These are phyloP conservation scores for Heliconius congener DNA, from an alignment of 1,140 invertebrate genomes.

Conservation along the genomic window DNA sequence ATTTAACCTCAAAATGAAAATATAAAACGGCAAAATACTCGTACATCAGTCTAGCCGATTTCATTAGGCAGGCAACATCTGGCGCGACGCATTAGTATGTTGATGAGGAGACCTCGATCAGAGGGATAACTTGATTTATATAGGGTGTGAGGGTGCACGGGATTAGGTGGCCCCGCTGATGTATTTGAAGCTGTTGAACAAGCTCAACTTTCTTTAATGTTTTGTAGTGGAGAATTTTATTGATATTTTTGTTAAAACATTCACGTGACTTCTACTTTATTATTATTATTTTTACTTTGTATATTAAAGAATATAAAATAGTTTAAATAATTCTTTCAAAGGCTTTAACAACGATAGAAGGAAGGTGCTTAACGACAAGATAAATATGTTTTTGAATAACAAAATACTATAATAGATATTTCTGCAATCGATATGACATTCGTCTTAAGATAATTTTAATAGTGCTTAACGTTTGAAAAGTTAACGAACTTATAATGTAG, in stretches of 20 bases:
- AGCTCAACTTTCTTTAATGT: background rate
- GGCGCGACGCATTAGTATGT: conserved; percentile 78
- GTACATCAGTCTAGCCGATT: conserved; percentile 43
- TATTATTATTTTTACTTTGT: too few relatives aligned
- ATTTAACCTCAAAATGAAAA: conserved; percentile 24
- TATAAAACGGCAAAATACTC: conserved; percentile 17
- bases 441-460: too few relatives aligned
- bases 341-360: too few relatives aligned
- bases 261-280: too few relatives aligned
- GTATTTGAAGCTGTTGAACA: background rate
- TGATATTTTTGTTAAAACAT: too few relatives aligned
- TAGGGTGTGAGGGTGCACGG: conserved; percentile 37
- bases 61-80: conserved; percentile 55
- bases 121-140: conserved; percentile 77
- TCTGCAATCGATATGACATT: too few relatives aligned
- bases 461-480: background rate
- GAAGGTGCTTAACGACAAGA: too few relatives aligned
- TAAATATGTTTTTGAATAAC: too few relatives aligned
- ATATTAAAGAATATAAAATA: too few relatives aligned
- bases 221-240: background rate
- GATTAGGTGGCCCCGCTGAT: conserved; percentile 29
- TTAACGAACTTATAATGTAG: background rate
- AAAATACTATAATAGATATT: too few relatives aligned
- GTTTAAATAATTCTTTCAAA: too few relatives aligned
- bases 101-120: conserved; percentile 79